phyloP scores from a whole-genome alignment of 2,888 invertebrate species.

The Scaptomyza flava region DNA sequence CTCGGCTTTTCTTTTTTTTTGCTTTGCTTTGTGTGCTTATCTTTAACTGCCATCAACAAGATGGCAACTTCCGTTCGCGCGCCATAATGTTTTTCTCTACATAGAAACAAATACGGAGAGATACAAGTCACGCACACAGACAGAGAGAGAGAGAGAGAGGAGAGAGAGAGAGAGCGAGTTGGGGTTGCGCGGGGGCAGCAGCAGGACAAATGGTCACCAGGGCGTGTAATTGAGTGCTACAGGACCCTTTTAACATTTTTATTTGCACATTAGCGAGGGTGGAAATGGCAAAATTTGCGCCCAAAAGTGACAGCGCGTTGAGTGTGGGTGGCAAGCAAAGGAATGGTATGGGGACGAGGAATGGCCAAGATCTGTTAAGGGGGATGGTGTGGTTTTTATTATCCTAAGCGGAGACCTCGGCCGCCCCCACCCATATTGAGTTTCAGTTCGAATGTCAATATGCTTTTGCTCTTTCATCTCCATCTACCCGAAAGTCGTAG shows the following conservation, averaged over 20 bases:
- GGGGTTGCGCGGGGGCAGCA: background rate
- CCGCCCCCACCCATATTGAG: slow-evolving; percentile 47
- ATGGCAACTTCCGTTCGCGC: slow-evolving; percentile 84
- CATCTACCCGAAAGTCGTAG: slow-evolving; percentile 67
- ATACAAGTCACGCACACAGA: slow-evolving; percentile 68
- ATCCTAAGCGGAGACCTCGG: slow-evolving; percentile 9
- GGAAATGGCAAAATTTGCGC: slow-evolving; percentile 81
- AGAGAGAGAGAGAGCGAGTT: background rate
- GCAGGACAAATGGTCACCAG: slow-evolving; percentile 82
- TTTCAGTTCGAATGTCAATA: slow-evolving; percentile 72
- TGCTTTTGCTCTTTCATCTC: slow-evolving; percentile 48
- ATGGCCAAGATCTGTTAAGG: background rate
- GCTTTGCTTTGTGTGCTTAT: slow-evolving; percentile 69
- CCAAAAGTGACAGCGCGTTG: slow-evolving; percentile 79
- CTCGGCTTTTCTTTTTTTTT: slow-evolving; percentile 25
- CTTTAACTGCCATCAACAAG: slow-evolving; percentile 84
- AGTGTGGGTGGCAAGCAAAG: slow-evolving; percentile 64
- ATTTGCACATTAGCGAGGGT: slow-evolving; percentile 85
- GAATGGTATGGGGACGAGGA: too few relatives aligned
- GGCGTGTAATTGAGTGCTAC: slow-evolving; percentile 85
- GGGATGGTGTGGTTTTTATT: slow-evolving; percentile 8
- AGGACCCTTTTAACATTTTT: slow-evolving; percentile 85
- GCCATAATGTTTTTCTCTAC: slow-evolving; percentile 81
- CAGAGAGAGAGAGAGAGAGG: slow-evolving; percentile 13
- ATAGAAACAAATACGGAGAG: slow-evolving; percentile 56